A percentile compares a stretch with the other conserved stretches of the same genome.
These are phyloP conservation scores for Athalia circularis DNA, from an alignment of 2,888 invertebrate genomes.

Conservation along the genomic window DNA sequence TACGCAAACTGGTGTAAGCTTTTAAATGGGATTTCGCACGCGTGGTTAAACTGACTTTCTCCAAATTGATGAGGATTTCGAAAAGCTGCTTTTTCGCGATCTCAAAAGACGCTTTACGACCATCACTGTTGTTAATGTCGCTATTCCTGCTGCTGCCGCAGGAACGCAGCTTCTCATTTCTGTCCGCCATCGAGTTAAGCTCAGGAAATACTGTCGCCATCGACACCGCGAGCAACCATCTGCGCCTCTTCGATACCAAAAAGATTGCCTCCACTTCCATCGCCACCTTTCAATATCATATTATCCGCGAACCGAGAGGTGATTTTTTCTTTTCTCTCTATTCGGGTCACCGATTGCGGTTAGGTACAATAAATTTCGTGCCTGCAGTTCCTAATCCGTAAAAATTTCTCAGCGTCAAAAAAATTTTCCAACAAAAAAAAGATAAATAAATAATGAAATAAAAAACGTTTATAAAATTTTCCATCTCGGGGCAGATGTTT, in stretches of 20 bases:
- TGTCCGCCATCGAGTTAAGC: conserved; percentile 57
- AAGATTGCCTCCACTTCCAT: neutral
- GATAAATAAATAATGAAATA: no score
- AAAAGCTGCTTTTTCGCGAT: conserved; percentile 60
- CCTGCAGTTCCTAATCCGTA: no score
- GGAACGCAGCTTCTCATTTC: conserved; percentile 48
- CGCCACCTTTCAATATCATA: neutral
- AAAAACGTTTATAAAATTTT: no score
- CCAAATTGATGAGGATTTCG: conserved; percentile 57
- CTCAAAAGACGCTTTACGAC: conserved; percentile 54
- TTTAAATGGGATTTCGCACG: conserved; percentile 54
- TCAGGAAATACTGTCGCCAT: conserved; percentile 28
- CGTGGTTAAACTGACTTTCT: conserved; percentile 49
- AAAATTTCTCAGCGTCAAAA: neutral
- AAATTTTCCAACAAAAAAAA: neutral
- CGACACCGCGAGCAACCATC: conserved; percentile 10
- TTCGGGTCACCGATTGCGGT: no score
- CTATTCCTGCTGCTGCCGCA: neutral
- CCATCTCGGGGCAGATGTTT: neutral
- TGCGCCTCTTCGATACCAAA: conserved; percentile 31
- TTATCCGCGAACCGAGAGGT: neutral
- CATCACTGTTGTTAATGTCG: no score
- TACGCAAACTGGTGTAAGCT: conserved; percentile 52
- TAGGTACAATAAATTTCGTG: no score
- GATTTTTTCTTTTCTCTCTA: neutral